Conservation (phyloP, 2,888 invertebrate genomes). For the Dolichopus griseipennis region DNA sequence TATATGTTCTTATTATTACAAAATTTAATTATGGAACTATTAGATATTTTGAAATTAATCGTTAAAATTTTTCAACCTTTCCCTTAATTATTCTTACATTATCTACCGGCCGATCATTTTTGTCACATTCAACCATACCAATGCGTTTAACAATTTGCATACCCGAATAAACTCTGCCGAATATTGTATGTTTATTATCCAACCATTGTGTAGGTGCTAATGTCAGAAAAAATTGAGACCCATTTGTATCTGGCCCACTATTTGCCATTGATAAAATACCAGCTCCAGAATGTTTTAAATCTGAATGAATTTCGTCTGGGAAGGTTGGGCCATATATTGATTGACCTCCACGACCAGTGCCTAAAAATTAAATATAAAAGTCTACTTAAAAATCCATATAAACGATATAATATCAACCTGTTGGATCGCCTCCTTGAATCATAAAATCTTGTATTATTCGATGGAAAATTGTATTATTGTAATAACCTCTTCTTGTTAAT, state of each 20-base stretch:
- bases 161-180: constrained; percentile 79
- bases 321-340: constrained; percentile 95
- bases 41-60: not conserved
- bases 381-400: not conserved
- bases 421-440: constrained; percentile 96
- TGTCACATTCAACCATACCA: constrained; percentile 89
- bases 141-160: constrained; percentile 88
- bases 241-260: constrained; percentile 92
- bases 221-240: constrained; percentile 97
- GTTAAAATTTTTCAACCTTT: constrained; percentile 37
- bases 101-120: constrained; percentile 82
- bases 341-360: constrained; percentile 87
- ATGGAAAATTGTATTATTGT: constrained; percentile 93
- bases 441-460: constrained; percentile 88
- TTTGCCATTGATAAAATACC: constrained; percentile 97
- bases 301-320: constrained; percentile 88
- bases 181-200: constrained; percentile 95
- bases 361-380: not conserved
- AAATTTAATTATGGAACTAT: too few relatives aligned
- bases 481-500: constrained; percentile 84
- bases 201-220: constrained; percentile 95
- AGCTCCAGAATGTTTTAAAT: constrained; percentile 89
- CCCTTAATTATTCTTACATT: constrained; percentile 68
- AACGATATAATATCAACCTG: constrained; percentile 47
- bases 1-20: too few relatives aligned